Conservation (phyloP, 2,797 vertebrate genomes). For the Graptemys geographica region DNA sequence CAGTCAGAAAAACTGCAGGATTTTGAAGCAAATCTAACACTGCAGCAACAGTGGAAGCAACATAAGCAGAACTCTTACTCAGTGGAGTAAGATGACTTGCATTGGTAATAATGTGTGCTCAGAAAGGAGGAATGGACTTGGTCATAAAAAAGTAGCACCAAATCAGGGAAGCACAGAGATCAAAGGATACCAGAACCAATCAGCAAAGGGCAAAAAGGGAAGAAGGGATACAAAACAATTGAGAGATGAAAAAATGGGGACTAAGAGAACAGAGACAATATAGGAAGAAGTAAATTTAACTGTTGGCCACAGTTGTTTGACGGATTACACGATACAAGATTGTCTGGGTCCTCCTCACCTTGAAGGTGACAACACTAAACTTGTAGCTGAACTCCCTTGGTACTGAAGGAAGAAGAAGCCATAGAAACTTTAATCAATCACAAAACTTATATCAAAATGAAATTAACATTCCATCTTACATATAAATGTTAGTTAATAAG, state of each 20-base stretch:
- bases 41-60: not conserved
- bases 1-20: not conserved
- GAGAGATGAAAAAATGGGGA: not conserved
- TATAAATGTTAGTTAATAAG: not conserved
- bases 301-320: not conserved
- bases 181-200: not conserved
- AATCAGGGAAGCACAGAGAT: not conserved
- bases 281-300: not conserved
- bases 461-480: not conserved
- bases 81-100: not conserved
- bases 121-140: not conserved
- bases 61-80: not conserved
- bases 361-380: not conserved
- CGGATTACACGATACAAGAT: not conserved
- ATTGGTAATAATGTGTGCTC: not conserved
- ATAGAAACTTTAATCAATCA: not conserved
- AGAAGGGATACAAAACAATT: not conserved
- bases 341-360: not conserved
- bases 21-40: not conserved
- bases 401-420: not conserved
- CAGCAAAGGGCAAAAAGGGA: not conserved
- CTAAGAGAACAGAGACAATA: not conserved
- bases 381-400: not conserved
- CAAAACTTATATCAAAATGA: not conserved
- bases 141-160: not conserved